Evolutionary conservation across 2,113 vertebrate genomes (phyloP), one percentile per base, ranked within the genome.

Genomic region (Rhinolophus sinicus): DNA sequence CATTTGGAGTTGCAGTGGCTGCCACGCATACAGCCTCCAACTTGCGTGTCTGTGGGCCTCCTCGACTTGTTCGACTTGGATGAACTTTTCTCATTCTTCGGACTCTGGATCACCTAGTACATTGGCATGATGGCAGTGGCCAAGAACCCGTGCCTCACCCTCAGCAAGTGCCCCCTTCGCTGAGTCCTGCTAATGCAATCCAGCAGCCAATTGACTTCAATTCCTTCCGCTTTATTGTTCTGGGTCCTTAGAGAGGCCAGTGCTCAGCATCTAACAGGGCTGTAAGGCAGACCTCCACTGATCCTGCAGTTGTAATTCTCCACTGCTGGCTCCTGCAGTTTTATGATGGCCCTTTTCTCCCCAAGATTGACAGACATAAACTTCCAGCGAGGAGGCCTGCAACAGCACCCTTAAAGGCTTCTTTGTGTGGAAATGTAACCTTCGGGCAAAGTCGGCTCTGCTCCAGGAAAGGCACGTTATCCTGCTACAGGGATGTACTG

Each of bases 221-320:
- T 96, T 97, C 97, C 38, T 96, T 98, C 92, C 0, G n/a, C 88
- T 97, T 95, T 90, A 73, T 80, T 98, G 96, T 97, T 96, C 87
- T 96, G 75, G 30, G 24, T 33, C 60, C 96, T 97, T 73, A 22
- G 69, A 97, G 94, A 94, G 93, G 76, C 88, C 93, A 64, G 47
- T 19, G 7, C 89, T 93, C 65, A 96, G 96, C 72, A 44, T 90
- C 87, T 94, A 95, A 54, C 80, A 86, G 16, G 95, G 85, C 75
- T 75, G 80, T 88, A 76, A 95, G 8, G 94, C 96, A 89, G 24
- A 95, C 95, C 96, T 95, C 85, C 54, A 3, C 21, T 92, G 87
- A 90, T 75, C 64, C 90, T 87, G 13, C 72, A 50, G 64, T 80
- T 98, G 92, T 87, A 95, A 96, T 94, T 97, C 93, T 30, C 28